Evolutionary conservation across 2,113 vertebrate genomes (phyloP), one percentile per base, ranked within the genome.

Genomic region (Hoplias malabaricus): DNA sequence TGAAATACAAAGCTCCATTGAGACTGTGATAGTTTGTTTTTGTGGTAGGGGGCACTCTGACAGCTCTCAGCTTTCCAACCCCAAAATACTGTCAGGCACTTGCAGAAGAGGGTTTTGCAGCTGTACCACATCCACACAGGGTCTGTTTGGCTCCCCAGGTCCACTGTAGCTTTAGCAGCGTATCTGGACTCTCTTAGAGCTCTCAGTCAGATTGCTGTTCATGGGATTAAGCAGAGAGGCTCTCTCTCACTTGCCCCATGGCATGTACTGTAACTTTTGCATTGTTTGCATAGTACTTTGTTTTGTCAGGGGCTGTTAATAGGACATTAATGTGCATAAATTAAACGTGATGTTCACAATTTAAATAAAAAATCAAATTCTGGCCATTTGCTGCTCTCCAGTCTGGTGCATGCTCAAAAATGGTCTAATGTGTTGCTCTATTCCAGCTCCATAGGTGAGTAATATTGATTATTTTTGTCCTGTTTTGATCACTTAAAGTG

Each of bases 91-190:
- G 38, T 79, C 62, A 65, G 73, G 48, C 16, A 56, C 19, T 29
- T 43, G 73, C 25, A 46, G 33, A 62, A 54, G 42, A 48, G 29
- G 12, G 19, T 48, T 84, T 76, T 75, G 23, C 73, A 73, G 76
- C 70, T 74, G 50, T 67, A 68, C 42, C 23, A 21, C 72, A 48
- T 4, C 21, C 23, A 34, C 77, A 23, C 77, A 86, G 88, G 93
- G 93, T 93, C 93, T 93, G 87, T 83, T 91, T 84, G 93, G 93
- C 93, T 93, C 92, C 92, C 93, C 87, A 82, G 93, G 93, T 87
- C 86, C 90, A 86, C 80, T 81, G 85, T 43, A 80, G 73, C 38
- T 79, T 61, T 79, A 56, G 61, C 29, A 43, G 31, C 73, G 50
- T 42, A 68, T 80, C 48, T n/a, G 62, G 42, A 33, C 50, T 62